Evolutionary conservation across 2,888 invertebrate genomes (phyloP).

Genomic region (Cryptus armator): DNA sequence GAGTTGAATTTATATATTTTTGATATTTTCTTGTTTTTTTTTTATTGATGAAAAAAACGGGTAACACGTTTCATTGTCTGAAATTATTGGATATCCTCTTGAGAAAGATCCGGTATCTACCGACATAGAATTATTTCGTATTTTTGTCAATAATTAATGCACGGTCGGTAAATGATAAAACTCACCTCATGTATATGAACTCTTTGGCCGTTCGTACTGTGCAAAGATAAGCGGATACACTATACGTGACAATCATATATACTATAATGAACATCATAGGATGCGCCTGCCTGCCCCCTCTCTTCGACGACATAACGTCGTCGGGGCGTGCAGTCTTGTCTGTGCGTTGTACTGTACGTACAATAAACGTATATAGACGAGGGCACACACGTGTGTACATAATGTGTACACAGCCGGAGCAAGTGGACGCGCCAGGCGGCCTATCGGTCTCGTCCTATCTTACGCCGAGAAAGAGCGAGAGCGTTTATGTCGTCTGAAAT

Average conservation of each 20-base stretch:
- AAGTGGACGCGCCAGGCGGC: conserved; percentile 69
- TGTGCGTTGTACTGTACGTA: conserved; percentile 12
- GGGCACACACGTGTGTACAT: conserved; percentile 45
- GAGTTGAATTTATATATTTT: too few species aligned
- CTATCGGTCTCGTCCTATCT: conserved; percentile 75
- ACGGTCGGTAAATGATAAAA: neutral
- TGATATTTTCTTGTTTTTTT: too few species aligned
- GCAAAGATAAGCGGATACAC: conserved; percentile 33
- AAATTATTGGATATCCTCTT: too few species aligned
- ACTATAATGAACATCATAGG: conserved; percentile 56
- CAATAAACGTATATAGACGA: conserved; percentile 1
- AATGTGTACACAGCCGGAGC: conserved; percentile 66
- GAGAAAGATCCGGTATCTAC: neutral
- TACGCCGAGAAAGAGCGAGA: conserved; percentile 69
- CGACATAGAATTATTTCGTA: conserved; percentile 1
- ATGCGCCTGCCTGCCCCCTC: conserved; percentile 20
- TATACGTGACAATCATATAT: conserved; percentile 31
- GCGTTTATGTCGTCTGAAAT: conserved; percentile 78
- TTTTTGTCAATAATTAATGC: neutral
- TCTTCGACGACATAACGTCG: conserved; percentile 57
- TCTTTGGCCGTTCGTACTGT: neutral
- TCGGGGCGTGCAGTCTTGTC: conserved; percentile 66
- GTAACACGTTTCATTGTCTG: too few species aligned
- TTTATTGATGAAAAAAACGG: too few species aligned
- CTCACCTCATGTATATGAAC: neutral